Evolutionary conservation across 2,797 vertebrate species (phyloP).

Genomic region (Momotus momota): DNA sequence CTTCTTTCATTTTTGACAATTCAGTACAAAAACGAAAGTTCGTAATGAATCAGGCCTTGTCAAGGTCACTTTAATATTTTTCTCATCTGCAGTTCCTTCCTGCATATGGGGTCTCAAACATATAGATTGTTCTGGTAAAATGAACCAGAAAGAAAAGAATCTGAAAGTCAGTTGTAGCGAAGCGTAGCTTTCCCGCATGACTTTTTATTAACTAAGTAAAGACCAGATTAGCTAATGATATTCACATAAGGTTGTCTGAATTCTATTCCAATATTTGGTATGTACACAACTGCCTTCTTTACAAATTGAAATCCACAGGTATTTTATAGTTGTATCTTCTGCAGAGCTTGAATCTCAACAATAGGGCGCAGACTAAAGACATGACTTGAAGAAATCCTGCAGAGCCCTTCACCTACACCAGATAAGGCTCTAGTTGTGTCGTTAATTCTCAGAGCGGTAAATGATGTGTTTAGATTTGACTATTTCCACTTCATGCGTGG

Average conservation of each 20-base stretch:
- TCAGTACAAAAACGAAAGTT: neutral
- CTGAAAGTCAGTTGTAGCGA: neutral
- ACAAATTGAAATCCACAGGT: neutral
- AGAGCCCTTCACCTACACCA: neutral
- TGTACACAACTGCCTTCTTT: neutral
- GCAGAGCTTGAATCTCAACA: neutral
- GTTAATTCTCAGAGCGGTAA: neutral
- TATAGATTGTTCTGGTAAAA: conserved; percentile 25
- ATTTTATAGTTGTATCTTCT: neutral
- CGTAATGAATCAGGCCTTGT: neutral
- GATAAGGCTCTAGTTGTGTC: neutral
- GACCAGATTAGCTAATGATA: neutral
- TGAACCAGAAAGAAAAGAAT: neutral
- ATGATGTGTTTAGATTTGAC: neutral
- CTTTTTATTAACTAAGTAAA: conserved; percentile 20
- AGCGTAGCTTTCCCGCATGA: neutral
- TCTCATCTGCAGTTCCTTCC: neutral
- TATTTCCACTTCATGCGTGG: neutral
- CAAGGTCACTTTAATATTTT: conserved; percentile 26
- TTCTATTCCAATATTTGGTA: neutral
- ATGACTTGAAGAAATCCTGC: neutral
- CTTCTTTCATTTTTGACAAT: neutral
- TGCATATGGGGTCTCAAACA: neutral
- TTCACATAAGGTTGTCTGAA: neutral
- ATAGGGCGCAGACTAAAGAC: neutral